These are phyloP conservation scores for Syngnathus acus DNA, from an alignment of 2,797 vertebrate species.

Conservation along the genomic window DNA sequence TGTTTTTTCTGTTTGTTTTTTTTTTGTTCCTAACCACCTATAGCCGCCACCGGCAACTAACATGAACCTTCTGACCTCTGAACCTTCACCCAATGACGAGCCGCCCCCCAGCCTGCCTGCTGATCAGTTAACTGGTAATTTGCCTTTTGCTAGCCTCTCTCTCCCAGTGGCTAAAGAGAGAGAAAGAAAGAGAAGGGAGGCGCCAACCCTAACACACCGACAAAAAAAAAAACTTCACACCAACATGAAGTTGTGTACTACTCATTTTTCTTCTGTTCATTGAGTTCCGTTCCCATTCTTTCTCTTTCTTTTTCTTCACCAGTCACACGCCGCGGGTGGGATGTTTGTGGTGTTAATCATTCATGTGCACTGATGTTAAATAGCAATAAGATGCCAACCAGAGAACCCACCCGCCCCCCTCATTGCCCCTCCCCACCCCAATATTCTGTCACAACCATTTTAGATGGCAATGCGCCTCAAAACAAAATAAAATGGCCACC, in stretches of 20 bases:
- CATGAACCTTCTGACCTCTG: constrained; percentile 99
- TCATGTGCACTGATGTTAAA: constrained; percentile 98
- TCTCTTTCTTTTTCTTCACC: constrained; percentile 71
- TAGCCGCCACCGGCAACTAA: constrained; percentile 99
- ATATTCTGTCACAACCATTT: constrained; percentile 50
- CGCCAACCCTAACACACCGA: constrained; percentile 82
- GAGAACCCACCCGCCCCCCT: constrained; percentile 54
- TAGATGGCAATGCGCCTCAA: constrained; percentile 13
- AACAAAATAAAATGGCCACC: constrained; percentile 19
- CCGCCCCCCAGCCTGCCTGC: constrained; percentile 99
- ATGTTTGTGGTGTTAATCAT: constrained; percentile 72
- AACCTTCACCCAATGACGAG: constrained; percentile 99
- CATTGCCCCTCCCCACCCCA: constrained; percentile 51
- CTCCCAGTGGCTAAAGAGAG: constrained; percentile 69
- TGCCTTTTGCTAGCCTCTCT: constrained; percentile 99
- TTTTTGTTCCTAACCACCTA: constrained; percentile 98
- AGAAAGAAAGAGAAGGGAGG: constrained; percentile 75
- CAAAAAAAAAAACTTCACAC: constrained; percentile 68
- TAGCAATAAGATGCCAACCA: constrained; percentile 87
- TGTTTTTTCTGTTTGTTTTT: constrained; percentile 89
- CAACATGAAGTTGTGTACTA: constrained; percentile 73
- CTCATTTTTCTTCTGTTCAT: constrained; percentile 72
- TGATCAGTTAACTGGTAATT: constrained; percentile 99
- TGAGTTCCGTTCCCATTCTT: constrained; percentile 67
- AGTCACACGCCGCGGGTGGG: constrained; percentile 82